These are phyloP conservation scores for Astreopora myriophthalma DNA, from an alignment of 64 coral and sea anemone species.

Conservation along the genomic window DNA sequence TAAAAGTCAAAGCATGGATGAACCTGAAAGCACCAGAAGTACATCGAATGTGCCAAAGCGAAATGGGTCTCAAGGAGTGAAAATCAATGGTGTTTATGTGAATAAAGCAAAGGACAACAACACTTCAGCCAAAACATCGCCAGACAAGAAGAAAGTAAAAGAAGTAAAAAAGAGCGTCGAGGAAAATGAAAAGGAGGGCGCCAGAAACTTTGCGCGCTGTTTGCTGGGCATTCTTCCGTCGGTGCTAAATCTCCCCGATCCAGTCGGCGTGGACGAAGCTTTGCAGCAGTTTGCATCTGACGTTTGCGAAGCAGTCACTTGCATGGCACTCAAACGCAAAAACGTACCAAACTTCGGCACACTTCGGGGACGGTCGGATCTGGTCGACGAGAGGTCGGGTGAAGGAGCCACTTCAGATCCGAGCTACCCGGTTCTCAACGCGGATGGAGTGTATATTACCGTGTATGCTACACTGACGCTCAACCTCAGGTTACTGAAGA, in stretches of 20 bases:
- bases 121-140: conserved; percentile 21
- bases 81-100: conserved; percentile 96
- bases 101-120: conserved; percentile 43
- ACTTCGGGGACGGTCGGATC: conserved; percentile 96
- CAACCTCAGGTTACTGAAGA: conserved; percentile 79
- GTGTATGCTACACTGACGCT: conserved; percentile 87
- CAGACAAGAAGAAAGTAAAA: conserved; percentile 77
- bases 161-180: conserved; percentile 92
- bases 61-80: conserved; percentile 64
- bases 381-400: conserved; percentile 94
- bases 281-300: conserved; percentile 98
- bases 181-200: conserved; percentile 98
- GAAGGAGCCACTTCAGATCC: conserved; percentile 95
- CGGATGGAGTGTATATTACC: conserved; percentile 95
- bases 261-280: conserved; percentile 80
- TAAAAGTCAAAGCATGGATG: conserved; percentile 65
- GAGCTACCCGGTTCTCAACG: conserved; percentile 94
- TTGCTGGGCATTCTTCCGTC: conserved; percentile 97
- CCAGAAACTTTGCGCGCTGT: conserved; percentile 96
- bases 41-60: conserved; percentile 34
- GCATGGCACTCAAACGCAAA: conserved; percentile 96
- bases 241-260: conserved; percentile 81
- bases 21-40: neutral
- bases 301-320: conserved; percentile 97
- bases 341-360: conserved; percentile 99